Evolutionary conservation across 2,888 invertebrate genomes (phyloP).

Genomic region (Monopis laevigella): DNA sequence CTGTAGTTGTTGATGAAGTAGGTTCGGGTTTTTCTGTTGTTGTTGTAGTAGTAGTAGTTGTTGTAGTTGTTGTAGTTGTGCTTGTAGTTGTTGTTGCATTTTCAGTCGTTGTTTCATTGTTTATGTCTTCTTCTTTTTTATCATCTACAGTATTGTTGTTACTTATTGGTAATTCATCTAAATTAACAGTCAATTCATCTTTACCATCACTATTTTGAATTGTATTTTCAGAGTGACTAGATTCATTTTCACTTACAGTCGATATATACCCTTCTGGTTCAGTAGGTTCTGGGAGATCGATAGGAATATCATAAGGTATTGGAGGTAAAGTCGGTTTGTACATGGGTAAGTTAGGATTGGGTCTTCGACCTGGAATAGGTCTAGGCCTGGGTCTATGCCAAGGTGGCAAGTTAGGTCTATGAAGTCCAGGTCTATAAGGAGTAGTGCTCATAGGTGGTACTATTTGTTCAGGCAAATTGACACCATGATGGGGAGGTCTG

Average conservation of each 20-base stretch:
- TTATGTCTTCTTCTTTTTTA: conserved; percentile 33
- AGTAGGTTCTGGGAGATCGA: conserved; percentile 34
- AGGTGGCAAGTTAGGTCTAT: conserved; percentile 69
- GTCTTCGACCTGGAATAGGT: conserved; percentile 55
- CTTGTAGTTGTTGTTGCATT: conserved; percentile 27
- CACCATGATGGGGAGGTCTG: conserved; percentile 72
- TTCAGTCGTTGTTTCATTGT: conserved; percentile 22
- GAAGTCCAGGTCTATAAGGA: conserved; percentile 66
- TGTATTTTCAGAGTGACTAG: conserved; percentile 42
- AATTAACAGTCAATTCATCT: conserved; percentile 22
- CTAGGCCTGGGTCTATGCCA: conserved; percentile 73
- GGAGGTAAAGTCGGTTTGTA: conserved; percentile 71
- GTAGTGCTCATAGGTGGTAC: conserved; percentile 64
- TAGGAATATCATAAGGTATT: conserved; percentile 39
- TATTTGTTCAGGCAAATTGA: conserved; percentile 78
- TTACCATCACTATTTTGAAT: conserved; percentile 34
- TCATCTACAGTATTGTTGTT: conserved; percentile 25
- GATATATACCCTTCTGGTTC: conserved; percentile 27
- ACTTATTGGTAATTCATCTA: conserved; percentile 22
- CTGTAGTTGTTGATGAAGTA: conserved; percentile 11
- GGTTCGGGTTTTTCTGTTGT: conserved; percentile 22
- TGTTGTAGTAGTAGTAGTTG: conserved; percentile 15
- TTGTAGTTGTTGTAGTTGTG: conserved; percentile 26
- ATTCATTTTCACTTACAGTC: conserved; percentile 43
- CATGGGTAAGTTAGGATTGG: conserved; percentile 65